Evolutionary conservation across 2,888 invertebrate genomes (phyloP).

Genomic region (Lagria hirta): DNA sequence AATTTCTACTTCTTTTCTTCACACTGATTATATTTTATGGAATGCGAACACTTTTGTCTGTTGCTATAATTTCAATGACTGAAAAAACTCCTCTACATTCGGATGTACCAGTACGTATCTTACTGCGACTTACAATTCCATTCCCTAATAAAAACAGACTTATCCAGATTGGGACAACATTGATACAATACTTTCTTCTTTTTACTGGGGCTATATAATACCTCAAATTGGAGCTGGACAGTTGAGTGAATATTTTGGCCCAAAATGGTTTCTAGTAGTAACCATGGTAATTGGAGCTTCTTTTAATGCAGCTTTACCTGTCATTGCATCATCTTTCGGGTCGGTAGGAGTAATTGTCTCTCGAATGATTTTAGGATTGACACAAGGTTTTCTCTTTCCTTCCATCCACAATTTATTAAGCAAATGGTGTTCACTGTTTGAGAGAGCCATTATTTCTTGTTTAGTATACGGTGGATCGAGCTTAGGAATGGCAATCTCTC

Average conservation of each 20-base stretch:
- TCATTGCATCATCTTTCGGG: constrained; percentile 62
- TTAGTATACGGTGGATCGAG: constrained; percentile 61
- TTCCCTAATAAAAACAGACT: constrained; percentile 44
- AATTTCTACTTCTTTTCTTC: constrained; percentile 50
- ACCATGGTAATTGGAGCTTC: constrained; percentile 63
- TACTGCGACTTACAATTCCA: not conserved
- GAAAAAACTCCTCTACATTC: constrained; percentile 47
- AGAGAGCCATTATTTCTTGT: constrained; percentile 68
- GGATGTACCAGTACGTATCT: constrained; percentile 53
- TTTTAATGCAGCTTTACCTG: constrained; percentile 66
- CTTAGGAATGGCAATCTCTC: constrained; percentile 8
- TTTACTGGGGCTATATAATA: constrained; percentile 76
- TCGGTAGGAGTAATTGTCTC: constrained; percentile 64
- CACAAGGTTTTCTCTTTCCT: constrained; percentile 72
- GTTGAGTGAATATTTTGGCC: constrained; percentile 71
- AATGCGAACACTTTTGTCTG: constrained; percentile 67
- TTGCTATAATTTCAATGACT: constrained; percentile 75
- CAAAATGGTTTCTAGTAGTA: constrained; percentile 63
- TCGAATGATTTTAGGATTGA: constrained; percentile 71
- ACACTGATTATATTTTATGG: constrained; percentile 63
- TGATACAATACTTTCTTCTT: constrained; percentile 67
- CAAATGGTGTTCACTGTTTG: constrained; percentile 72
- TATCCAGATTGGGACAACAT: constrained; percentile 58
- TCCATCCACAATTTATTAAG: constrained; percentile 70
- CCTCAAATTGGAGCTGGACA: constrained; percentile 71